Evolutionary conservation across 2,113 vertebrate genomes (phyloP).

Genomic region (Eidolon helvum): DNA sequence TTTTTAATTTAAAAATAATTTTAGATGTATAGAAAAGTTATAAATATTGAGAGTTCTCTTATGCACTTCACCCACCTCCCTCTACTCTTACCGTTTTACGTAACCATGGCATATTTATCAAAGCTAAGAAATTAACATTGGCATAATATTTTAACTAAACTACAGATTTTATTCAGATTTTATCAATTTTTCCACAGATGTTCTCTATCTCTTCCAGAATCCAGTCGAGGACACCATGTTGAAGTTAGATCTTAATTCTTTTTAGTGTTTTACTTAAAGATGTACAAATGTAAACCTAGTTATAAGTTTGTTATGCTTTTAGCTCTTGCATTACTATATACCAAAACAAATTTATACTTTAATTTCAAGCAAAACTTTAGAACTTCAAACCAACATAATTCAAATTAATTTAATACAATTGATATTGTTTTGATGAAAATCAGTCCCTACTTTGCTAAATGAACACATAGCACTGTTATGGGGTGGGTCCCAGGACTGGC

Average conservation of each 20-base stretch:
- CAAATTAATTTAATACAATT: neutral
- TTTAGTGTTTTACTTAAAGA: neutral
- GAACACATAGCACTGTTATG: neutral
- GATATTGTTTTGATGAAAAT: neutral
- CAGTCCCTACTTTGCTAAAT: neutral
- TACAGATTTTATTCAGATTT: neutral
- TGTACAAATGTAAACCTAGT: neutral
- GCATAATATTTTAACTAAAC: neutral
- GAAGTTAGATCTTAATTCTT: neutral
- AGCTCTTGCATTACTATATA: neutral
- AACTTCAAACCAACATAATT: neutral
- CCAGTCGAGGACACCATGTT: neutral
- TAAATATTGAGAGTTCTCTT: neutral
- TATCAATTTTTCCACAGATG: neutral
- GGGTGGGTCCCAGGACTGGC: neutral
- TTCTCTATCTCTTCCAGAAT: neutral
- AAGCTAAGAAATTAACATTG: neutral
- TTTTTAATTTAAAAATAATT: neutral
- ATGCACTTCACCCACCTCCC: no score
- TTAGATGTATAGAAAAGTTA: neutral
- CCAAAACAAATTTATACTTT: neutral
- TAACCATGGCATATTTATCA: neutral
- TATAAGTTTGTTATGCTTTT: neutral
- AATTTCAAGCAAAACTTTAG: neutral
- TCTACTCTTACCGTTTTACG: accelerated